A percentile compares a stretch with the other conserved stretches of the same genome.
phyloP scores from a whole-genome alignment of 1,140 invertebrate genomes.

The Drosophila bipectinata region DNA sequence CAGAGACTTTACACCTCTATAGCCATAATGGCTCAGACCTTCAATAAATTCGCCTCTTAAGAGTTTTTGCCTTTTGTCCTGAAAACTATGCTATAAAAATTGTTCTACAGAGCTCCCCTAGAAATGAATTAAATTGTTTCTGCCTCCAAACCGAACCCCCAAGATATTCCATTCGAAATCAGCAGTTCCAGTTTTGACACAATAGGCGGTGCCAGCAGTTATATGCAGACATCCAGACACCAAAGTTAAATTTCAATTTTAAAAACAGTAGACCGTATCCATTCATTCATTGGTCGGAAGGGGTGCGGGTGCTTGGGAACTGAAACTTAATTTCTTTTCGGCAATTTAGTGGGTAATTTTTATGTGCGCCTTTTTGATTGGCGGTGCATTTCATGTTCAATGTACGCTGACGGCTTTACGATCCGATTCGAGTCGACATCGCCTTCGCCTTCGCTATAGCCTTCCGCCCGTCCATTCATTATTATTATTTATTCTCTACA shows the following conservation, averaged over 20 bases:
- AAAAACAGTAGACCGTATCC: conserved; percentile 25
- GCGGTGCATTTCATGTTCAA: conserved; percentile 73
- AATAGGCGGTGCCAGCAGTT: conserved; percentile 62
- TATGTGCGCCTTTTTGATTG: conserved; percentile 79
- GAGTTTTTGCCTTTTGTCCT: neutral
- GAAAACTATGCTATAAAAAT: conserved; percentile 24
- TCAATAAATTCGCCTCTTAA: no score
- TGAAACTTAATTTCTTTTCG: conserved; percentile 64
- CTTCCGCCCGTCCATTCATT: conserved; percentile 62
- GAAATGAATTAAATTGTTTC: conserved; percentile 66
- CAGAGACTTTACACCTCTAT: no score
- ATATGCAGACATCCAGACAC: neutral
- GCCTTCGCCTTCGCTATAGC: conserved; percentile 38
- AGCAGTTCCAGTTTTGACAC: conserved; percentile 75
- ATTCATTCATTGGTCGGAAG: conserved; percentile 22
- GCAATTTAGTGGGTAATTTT: conserved; percentile 74
- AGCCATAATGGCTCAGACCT: no score
- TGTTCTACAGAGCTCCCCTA: conserved; percentile 41
- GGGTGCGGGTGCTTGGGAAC: conserved; percentile 8
- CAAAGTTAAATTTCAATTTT: conserved; percentile 47
- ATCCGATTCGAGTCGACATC: conserved; percentile 45
- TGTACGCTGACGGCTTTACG: conserved; percentile 48
- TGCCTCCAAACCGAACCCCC: conserved; percentile 4
- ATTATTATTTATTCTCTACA: conserved; percentile 57
- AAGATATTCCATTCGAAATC: conserved; percentile 53